Conservation (phyloP, 2,888 invertebrate genomes). For the Leptopilina drosophilae region DNA sequence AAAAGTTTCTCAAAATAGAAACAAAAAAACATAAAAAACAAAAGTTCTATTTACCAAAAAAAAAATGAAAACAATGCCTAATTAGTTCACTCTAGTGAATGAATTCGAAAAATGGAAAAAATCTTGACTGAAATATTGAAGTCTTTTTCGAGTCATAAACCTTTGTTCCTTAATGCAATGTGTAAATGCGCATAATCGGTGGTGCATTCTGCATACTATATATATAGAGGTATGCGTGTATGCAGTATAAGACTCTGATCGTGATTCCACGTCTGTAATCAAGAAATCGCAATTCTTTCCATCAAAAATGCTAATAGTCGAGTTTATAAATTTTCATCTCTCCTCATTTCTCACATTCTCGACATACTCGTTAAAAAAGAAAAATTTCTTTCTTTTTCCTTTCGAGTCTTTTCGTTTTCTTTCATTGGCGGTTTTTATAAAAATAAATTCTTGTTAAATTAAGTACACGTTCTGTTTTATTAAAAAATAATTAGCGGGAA, state of each 20-base stretch:
- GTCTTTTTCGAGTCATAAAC: background rate
- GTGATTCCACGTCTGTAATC: background rate
- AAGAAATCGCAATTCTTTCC: slow-evolving; percentile 32
- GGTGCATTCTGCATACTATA: slow-evolving; percentile 29
- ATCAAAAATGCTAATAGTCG: slow-evolving; percentile 48
- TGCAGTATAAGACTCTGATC: slow-evolving; percentile 1
- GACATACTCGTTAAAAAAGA: background rate
- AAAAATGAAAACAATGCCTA: too few relatives aligned
- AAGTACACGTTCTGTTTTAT: too few relatives aligned
- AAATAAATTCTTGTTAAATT: too few relatives aligned
- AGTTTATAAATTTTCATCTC: slow-evolving; percentile 21
- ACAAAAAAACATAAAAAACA: too few relatives aligned
- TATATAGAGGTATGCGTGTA: background rate
- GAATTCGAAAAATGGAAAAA: background rate
- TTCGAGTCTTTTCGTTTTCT: too few relatives aligned
- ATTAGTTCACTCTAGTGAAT: too few relatives aligned
- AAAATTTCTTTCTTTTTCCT: too few relatives aligned
- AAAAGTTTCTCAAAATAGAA: too few relatives aligned
- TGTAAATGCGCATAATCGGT: slow-evolving; percentile 33
- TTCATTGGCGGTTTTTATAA: too few relatives aligned
- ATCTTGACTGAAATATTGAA: background rate
- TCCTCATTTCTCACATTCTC: slow-evolving; percentile 5
- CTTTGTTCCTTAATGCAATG: background rate
- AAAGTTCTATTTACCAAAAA: too few relatives aligned
- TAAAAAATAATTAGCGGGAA: too few relatives aligned